Evolutionary conservation across 2,113 vertebrate genomes (phyloP).

Genomic region (Hemichromis elongatus): DNA sequence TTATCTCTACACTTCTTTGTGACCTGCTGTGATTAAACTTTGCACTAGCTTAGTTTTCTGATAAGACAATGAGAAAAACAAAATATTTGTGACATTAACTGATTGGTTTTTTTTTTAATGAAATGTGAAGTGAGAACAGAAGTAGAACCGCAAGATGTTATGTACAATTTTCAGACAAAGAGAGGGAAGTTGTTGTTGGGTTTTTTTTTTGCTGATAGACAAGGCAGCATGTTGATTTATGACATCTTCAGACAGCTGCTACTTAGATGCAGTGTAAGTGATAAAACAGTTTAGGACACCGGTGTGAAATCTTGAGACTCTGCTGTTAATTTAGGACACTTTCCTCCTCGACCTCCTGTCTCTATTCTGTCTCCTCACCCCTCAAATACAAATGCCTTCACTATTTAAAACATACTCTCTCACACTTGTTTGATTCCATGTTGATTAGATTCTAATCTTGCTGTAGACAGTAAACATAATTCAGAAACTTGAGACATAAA

Average conservation of each 20-base stretch:
- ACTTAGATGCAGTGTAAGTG: neutral
- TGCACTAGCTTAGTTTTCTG: neutral
- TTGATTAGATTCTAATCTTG: neutral
- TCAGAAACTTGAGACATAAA: neutral
- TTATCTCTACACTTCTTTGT: neutral
- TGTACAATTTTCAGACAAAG: neutral
- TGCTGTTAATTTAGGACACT: neutral
- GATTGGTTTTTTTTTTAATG: neutral
- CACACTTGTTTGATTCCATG: neutral
- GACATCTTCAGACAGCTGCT: neutral
- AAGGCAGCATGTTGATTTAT: neutral
- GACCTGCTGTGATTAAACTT: neutral
- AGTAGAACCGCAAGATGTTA: neutral
- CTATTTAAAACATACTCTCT: neutral
- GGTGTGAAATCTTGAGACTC: constrained; percentile 1
- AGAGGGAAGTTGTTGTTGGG: neutral
- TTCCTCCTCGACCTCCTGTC: neutral
- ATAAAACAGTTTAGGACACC: constrained; percentile 23
- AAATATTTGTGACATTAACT: too few species aligned
- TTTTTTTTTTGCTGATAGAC: neutral
- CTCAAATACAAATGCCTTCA: neutral
- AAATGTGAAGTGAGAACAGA: neutral
- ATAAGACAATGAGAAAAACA: neutral
- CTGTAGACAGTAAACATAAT: neutral
- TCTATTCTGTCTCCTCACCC: neutral